Base-by-base conservation (phyloP, 2,113 vertebrate genomes). In the Pardalotus punctatus region DNA sequence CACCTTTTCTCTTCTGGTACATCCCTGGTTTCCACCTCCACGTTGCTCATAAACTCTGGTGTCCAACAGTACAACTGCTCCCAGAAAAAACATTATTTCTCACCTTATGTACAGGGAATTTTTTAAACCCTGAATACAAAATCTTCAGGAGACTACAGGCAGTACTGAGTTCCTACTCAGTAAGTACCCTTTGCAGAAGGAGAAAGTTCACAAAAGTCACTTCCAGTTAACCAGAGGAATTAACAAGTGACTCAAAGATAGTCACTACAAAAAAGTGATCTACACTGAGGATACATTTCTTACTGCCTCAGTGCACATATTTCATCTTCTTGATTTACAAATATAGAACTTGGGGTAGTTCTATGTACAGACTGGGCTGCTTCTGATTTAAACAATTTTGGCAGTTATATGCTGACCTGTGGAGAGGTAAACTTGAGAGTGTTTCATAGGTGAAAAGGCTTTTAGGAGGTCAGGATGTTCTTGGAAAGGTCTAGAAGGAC, bases 201-300 rank as follows among this genome's bases (percentile, higher is more conserved):
- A 97, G 84, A 48, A n/a, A 86, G 53, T 67, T 72, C 78, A 95
- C 90, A 82, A 43, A 91, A 96, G 94, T 97, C 95, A 95, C 95
- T 97, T 96, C 84, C 89, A 83, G 85, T 97, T 97, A 96, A 90
- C 48, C 92, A 96, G 78, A 91, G 95, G 81, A 96, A 90, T 83
- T 95, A 95, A 43, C 70, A 70, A 93, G 78, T 97, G 88, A 97
- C 95, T 98, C 94, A 96, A 95, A 96, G 97, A 94, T 90, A 97
- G 90, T 97, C 94, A 85, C 83, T 62, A 28, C 48, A 69, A 79
- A 94, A 86, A 93, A 33, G 72, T 87, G 82, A 96, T 94, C 88
- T 91, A 42, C 78, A 66, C 91, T 51, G 71, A 72, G 35, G 87
- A 96, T 94, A 80, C 65, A 87, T 95, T 95, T 94, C 64, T 19